Percentiles rank a stretch among this genome's conserved stretches.
Evolutionary conservation across 2,797 vertebrate species (phyloP).

Genomic region (Leontocebus nigricollis): DNA sequence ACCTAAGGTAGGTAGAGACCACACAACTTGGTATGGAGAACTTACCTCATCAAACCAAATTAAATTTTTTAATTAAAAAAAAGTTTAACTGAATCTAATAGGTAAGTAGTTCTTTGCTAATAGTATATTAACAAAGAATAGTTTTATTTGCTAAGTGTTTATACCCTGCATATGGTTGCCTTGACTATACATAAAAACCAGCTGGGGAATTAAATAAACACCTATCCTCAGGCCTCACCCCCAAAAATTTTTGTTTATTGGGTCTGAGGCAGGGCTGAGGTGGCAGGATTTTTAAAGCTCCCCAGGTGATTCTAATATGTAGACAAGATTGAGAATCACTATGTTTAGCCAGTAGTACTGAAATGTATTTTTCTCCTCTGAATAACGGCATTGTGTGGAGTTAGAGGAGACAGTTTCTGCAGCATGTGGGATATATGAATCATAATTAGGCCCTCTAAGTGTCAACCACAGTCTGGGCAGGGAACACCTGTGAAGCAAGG

Average conservation of each 20-base stretch:
- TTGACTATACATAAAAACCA: not conserved
- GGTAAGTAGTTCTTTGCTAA: not conserved
- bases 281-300: slow-evolving; percentile 4
- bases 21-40: not conserved
- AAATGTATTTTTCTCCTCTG: slow-evolving; percentile 47
- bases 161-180: not conserved
- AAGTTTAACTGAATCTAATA: not conserved
- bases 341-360: not conserved
- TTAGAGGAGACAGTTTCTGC: slow-evolving; percentile 48
- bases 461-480: slow-evolving; percentile 42
- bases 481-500: slow-evolving; percentile 61
- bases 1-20: not conserved
- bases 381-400: slow-evolving; percentile 54
- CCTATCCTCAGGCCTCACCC: not conserved
- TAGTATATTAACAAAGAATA: not conserved
- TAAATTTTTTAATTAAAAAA: not conserved
- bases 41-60: not conserved
- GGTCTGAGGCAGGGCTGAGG: not conserved
- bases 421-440: slow-evolving; percentile 60
- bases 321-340: slow-evolving; percentile 34
- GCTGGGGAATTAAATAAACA: slow-evolving; percentile 2
- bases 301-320: not conserved
- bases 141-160: slow-evolving; percentile 36
- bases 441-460: slow-evolving; percentile 67
- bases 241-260: not conserved